Conservation (phyloP, 2,113 vertebrate genomes). For the Chrysemys picta region DNA sequence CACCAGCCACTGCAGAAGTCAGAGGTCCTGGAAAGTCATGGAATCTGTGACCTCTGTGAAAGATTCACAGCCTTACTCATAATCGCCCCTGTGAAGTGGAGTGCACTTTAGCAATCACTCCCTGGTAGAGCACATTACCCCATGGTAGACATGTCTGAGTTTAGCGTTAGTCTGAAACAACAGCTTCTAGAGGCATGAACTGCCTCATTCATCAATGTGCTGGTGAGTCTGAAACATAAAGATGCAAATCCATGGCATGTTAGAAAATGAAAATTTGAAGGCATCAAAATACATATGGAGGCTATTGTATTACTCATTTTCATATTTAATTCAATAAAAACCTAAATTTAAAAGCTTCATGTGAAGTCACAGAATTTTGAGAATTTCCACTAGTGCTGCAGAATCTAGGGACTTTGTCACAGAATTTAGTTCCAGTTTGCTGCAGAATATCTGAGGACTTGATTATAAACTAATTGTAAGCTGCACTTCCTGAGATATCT, state of each 20-base stretch:
- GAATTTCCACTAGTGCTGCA: background rate
- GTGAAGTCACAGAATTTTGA: background rate
- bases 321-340: background rate
- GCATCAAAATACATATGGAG: constrained; percentile 9
- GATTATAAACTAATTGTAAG: background rate
- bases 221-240: background rate
- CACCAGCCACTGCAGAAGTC: too few species aligned
- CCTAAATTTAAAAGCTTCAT: background rate
- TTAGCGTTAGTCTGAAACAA: constrained; percentile 37
- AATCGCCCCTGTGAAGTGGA: background rate
- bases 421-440: background rate
- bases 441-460: background rate
- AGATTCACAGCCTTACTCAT: background rate
- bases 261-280: background rate
- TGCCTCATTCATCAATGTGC: background rate
- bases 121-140: background rate
- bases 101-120: background rate
- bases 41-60: too few species aligned
- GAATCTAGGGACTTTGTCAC: background rate
- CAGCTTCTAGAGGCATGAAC: background rate
- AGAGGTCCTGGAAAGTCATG: too few species aligned
- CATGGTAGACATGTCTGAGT: background rate
- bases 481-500: background rate
- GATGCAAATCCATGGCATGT: background rate
- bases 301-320: background rate